These are phyloP conservation scores for Trichogramma evanescens DNA, from an alignment of 2,888 invertebrate species.

Conservation along the genomic window DNA sequence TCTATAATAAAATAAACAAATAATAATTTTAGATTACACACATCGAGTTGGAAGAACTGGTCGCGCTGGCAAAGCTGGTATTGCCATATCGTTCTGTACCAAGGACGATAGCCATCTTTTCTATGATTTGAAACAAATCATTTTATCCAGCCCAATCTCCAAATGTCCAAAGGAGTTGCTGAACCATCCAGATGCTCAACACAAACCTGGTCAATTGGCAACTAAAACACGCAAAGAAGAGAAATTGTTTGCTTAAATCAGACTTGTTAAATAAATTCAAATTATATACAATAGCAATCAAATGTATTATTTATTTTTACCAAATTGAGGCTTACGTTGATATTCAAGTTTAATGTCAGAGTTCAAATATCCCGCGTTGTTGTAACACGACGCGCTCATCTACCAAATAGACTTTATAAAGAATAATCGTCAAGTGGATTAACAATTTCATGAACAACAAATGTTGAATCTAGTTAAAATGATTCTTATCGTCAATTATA, in stretches of 20 bases:
- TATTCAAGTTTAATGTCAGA: too few relatives aligned
- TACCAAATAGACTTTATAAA: too few relatives aligned
- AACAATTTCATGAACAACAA: too few relatives aligned
- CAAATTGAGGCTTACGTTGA: too few relatives aligned
- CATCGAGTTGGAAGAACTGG: slow-evolving; percentile 99
- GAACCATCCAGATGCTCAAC: slow-evolving; percentile 97
- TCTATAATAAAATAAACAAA: not conserved
- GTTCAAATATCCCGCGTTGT: too few relatives aligned
- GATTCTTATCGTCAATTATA: too few relatives aligned
- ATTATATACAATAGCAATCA: too few relatives aligned
- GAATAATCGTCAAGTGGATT: too few relatives aligned
- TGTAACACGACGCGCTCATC: too few relatives aligned
- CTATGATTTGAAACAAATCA: slow-evolving; percentile 92
- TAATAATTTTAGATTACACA: slow-evolving; percentile 65
- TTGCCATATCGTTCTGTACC: slow-evolving; percentile 93
- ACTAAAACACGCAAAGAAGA: slow-evolving; percentile 91
- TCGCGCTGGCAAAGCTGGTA: slow-evolving; percentile 95
- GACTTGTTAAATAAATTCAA: too few relatives aligned
- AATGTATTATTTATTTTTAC: too few relatives aligned
- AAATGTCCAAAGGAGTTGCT: slow-evolving; percentile 92
- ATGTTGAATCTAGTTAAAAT: too few relatives aligned
- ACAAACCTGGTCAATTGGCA: slow-evolving; percentile 90
- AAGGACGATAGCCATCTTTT: slow-evolving; percentile 93
- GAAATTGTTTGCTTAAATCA: slow-evolving; percentile 80
- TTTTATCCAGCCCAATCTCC: slow-evolving; percentile 83